phyloP scores from a whole-genome alignment of 2,113 vertebrate genomes.

The Thalassarche chlororhynchos region DNA sequence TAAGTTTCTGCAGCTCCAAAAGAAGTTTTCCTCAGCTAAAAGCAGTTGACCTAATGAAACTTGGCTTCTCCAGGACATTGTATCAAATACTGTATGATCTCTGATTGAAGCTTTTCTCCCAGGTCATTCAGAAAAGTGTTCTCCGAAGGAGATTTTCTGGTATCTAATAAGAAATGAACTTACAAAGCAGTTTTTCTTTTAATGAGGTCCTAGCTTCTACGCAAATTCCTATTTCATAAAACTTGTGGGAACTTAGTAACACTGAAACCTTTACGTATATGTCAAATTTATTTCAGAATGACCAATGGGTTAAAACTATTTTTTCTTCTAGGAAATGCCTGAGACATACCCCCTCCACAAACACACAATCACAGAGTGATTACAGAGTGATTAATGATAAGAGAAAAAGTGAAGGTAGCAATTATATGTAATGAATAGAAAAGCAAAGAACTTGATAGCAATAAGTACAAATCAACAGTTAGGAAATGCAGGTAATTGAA shows the following conservation, averaged over 20 bases:
- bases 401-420: background rate
- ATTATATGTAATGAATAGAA: constrained; percentile 16
- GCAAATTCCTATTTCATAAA: background rate
- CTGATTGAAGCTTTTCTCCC: background rate
- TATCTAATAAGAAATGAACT: background rate
- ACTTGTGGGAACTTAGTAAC: background rate
- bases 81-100: background rate
- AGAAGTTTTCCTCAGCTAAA: background rate
- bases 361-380: background rate
- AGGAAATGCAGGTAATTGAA: constrained; percentile 19
- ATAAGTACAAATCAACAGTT: background rate
- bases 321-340: background rate
- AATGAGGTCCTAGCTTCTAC: background rate
- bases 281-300: background rate
- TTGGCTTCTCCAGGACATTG: background rate
- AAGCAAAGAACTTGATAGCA: constrained; percentile 9
- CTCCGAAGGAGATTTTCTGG: background rate
- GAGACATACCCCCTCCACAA: background rate
- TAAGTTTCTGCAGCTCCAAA: background rate
- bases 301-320: background rate
- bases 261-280: background rate
- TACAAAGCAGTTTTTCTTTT: background rate
- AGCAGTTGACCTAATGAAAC: background rate
- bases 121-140: background rate
- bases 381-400: background rate